Conservation (phyloP, 2,797 vertebrate species). For the Mus spretus region DNA sequence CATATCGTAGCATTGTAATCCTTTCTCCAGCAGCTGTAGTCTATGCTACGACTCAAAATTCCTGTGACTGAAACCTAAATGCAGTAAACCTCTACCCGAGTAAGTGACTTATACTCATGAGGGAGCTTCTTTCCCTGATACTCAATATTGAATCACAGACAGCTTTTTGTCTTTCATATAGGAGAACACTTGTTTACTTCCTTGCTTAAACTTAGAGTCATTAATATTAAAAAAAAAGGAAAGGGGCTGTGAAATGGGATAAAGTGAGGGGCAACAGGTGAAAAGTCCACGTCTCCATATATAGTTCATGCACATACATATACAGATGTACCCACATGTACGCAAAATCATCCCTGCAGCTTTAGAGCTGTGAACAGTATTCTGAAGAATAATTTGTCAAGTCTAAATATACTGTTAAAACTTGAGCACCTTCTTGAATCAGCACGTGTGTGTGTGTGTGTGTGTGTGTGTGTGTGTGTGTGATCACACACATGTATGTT, state of each 20-base stretch:
- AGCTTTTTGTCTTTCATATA: not conserved
- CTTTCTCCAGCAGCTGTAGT: not conserved
- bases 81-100: not conserved
- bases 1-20: not conserved
- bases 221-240: not conserved
- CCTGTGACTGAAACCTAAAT: not conserved
- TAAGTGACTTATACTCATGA: not conserved
- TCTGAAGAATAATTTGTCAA: not conserved
- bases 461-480: too few species aligned
- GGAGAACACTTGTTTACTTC: not conserved
- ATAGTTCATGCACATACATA: not conserved
- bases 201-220: not conserved
- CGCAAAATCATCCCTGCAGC: too few species aligned
- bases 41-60: not conserved
- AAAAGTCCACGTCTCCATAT: fast-evolving
- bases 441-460: too few species aligned
- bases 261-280: not conserved
- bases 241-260: fast-evolving
- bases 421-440: not conserved
- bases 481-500: not conserved
- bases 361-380: not conserved
- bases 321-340: too few species aligned
- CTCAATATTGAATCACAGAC: not conserved
- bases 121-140: too few species aligned
- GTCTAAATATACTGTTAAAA: not conserved